These are phyloP conservation scores for Lithosia quadra DNA, from an alignment of 2,888 invertebrate genomes.

Conservation along the genomic window DNA sequence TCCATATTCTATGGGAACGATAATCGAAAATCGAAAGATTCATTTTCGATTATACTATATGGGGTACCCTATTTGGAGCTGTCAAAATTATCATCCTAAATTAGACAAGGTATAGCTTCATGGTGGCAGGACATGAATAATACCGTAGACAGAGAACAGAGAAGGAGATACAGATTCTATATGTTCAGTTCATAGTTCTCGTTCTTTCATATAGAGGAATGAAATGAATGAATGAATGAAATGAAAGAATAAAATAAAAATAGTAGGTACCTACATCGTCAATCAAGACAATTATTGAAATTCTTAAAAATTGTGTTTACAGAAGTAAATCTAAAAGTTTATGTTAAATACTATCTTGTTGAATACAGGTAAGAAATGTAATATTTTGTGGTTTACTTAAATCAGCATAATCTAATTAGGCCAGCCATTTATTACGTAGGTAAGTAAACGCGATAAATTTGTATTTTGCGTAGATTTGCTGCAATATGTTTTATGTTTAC, in stretches of 20 bases:
- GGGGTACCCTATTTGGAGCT: no score
- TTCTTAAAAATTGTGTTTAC: constrained; percentile 24
- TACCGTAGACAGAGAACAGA: no score
- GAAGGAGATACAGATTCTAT: no score
- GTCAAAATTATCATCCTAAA: no score
- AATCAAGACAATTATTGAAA: constrained; percentile 4
- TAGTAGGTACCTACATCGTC: constrained; percentile 5
- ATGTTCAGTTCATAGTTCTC: no score
- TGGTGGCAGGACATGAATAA: no score
- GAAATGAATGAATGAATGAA: not conserved
- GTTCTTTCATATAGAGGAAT: no score
- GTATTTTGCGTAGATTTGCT: constrained; percentile 19
- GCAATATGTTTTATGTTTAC: constrained; percentile 12
- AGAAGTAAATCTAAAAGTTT: constrained; percentile 24
- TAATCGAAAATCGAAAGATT: no score
- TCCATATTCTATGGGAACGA: no score
- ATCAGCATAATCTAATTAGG: constrained; percentile 41
- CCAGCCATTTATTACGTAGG: constrained; percentile 36
- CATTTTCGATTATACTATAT: no score
- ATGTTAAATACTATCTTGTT: constrained; percentile 22
- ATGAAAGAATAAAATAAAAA: not conserved
- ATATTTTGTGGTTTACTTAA: constrained; percentile 3
- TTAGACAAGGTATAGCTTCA: no score
- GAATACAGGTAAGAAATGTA: constrained; percentile 35
- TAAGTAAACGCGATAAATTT: constrained; percentile 32